Evolutionary conservation across 30 jellyfish, hydroid and myxozoan genomes (phyloP).

Genomic region (Morbakka virulenta): DNA sequence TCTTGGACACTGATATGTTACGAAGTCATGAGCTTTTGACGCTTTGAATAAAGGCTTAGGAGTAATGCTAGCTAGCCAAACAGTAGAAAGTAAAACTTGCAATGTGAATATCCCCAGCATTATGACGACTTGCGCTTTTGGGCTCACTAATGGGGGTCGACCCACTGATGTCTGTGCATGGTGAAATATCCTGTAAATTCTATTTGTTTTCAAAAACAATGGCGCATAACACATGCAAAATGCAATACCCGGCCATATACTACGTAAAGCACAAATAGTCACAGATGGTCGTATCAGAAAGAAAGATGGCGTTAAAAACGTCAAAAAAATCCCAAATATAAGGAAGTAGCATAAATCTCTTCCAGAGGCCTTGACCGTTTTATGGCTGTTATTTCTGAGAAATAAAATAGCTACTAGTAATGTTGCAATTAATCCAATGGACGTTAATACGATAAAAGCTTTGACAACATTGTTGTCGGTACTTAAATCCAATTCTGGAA

Average conservation of each 20-base stretch:
- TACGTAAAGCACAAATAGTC: constrained; percentile 51
- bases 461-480: constrained; percentile 2
- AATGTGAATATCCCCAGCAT: constrained; percentile 51
- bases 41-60: constrained; percentile 35
- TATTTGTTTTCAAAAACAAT: constrained; percentile 73
- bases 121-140: constrained; percentile 67
- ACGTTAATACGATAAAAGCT: constrained; percentile 27
- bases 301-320: constrained; percentile 46
- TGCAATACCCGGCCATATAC: constrained; percentile 80
- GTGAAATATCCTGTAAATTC: constrained; percentile 84
- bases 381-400: constrained; percentile 36
- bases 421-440: constrained; percentile 51
- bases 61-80: constrained; percentile 62
- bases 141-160: constrained; percentile 84
- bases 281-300: constrained; percentile 51
- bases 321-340: constrained; percentile 59
- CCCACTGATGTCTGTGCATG: constrained; percentile 78
- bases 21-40: constrained; percentile 23
- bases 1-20: constrained; percentile 50
- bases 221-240: constrained; percentile 80
- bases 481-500: constrained; percentile 31
- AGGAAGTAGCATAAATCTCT: constrained; percentile 79
- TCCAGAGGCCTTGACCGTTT: constrained; percentile 80
- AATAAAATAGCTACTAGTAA: constrained; percentile 47
- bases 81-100: constrained; percentile 64